phyloP scores from a whole-genome alignment of 2,888 invertebrate genomes.

The Julus scanicus region DNA sequence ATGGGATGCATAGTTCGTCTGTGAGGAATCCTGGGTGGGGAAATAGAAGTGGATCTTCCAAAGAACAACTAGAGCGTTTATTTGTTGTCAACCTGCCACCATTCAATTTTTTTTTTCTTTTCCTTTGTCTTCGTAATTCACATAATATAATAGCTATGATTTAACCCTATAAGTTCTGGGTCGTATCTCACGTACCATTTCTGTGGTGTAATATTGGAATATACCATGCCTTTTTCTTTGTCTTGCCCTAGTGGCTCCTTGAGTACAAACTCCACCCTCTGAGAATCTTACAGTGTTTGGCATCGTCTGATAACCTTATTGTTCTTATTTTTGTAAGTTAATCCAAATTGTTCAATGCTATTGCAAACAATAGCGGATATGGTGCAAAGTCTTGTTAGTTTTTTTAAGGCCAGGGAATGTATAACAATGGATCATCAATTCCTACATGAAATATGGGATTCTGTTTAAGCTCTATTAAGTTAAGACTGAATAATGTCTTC shows the following conservation, averaged over 20 bases:
- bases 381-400: not conserved
- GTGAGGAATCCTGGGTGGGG: not conserved
- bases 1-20: not conserved
- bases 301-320: not conserved
- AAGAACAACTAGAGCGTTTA: not conserved
- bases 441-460: not conserved
- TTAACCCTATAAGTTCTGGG: not conserved
- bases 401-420: not conserved
- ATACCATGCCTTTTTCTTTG: not conserved
- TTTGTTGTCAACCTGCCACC: not conserved
- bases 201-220: not conserved
- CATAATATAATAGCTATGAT: not conserved
- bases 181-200: constrained; percentile 6
- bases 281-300: not conserved
- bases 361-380: not conserved
- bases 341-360: not conserved
- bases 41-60: not conserved
- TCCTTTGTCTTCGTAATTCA: not conserved
- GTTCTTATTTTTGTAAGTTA: not conserved
- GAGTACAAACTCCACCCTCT: not conserved
- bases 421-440: constrained; percentile 17
- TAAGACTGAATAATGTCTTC: no score
- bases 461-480: not conserved
- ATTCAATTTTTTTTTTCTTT: not conserved
- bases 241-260: not conserved